These are phyloP conservation scores for Eupithecia pulchellata DNA, from an alignment of 2,888 invertebrate species.

Conservation along the genomic window DNA sequence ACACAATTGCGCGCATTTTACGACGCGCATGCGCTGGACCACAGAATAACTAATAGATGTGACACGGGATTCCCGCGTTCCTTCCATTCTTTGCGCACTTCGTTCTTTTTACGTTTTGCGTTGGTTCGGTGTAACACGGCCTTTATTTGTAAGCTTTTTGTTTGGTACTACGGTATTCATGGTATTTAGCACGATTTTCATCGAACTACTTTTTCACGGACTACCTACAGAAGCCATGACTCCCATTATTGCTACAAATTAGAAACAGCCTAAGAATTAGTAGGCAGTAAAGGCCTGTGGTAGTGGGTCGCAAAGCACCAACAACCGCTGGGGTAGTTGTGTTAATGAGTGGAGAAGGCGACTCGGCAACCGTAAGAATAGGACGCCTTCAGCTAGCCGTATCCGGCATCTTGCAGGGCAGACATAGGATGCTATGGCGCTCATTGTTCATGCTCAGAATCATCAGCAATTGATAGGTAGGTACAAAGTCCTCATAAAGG, in stretches of 20 bases:
- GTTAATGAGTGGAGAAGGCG: not conserved
- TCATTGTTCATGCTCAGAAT: not conserved
- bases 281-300: not conserved
- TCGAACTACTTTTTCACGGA: slow-evolving; percentile 5
- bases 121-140: slow-evolving; percentile 30
- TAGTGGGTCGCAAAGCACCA: not conserved
- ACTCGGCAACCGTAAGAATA: not conserved
- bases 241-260: not conserved
- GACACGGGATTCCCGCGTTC: slow-evolving; percentile 50
- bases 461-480: not conserved
- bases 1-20: slow-evolving; percentile 42
- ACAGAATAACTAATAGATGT: slow-evolving; percentile 4
- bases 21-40: slow-evolving; percentile 29
- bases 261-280: not conserved
- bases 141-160: slow-evolving; percentile 26
- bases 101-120: slow-evolving; percentile 29
- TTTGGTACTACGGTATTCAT: slow-evolving; percentile 17
- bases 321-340: not conserved
- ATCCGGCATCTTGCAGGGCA: too few species aligned
- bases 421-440: too few species aligned
- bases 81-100: slow-evolving; percentile 45
- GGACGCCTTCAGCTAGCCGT: too few species aligned
- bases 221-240: not conserved
- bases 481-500: not conserved
- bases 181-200: slow-evolving; percentile 23